A percentile compares a stretch with the other conserved stretches of the same genome.
Evolutionary conservation across 2,888 invertebrate genomes (phyloP).

Genomic region (Nephrotoma flavescens): DNA sequence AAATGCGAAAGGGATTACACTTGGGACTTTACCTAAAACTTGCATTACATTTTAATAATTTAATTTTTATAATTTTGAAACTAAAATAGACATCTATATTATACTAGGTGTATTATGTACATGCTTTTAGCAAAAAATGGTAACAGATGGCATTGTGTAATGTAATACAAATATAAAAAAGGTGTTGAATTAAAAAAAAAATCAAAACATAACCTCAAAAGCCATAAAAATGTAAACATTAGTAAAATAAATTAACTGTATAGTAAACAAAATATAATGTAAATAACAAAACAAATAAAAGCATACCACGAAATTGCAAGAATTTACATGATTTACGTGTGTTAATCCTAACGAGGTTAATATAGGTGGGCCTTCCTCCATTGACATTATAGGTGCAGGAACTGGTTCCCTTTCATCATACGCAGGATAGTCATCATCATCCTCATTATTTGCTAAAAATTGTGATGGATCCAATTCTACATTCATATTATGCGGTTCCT

Average conservation of each 20-base stretch:
- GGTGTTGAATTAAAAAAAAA: not conserved
- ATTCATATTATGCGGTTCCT: constrained; percentile 9
- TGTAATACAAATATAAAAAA: not conserved
- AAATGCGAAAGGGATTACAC: too few species aligned
- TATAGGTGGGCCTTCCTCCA: constrained; percentile 16
- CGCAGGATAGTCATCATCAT: constrained; percentile 10
- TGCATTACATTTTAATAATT: too few species aligned
- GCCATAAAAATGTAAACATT: not conserved
- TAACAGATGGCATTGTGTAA: constrained; percentile 1
- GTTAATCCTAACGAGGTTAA: constrained; percentile 19
- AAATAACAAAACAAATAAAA: not conserved
- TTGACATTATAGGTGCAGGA: not conserved
- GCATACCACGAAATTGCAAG: constrained; percentile 14
- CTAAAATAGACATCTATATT: not conserved
- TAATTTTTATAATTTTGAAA: too few species aligned
- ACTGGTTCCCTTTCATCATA: not conserved
- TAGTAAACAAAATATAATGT: not conserved
- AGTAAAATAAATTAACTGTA: not conserved
- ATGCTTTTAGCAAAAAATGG: not conserved
- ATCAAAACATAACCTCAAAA: not conserved
- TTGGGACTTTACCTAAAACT: too few species aligned
- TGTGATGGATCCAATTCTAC: constrained; percentile 30
- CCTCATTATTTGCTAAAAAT: constrained; percentile 22
- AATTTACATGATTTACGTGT: constrained; percentile 16
- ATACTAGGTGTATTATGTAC: not conserved